Conservation (phyloP, 2,888 invertebrate genomes). For the Carpatolechia fugitivella region DNA sequence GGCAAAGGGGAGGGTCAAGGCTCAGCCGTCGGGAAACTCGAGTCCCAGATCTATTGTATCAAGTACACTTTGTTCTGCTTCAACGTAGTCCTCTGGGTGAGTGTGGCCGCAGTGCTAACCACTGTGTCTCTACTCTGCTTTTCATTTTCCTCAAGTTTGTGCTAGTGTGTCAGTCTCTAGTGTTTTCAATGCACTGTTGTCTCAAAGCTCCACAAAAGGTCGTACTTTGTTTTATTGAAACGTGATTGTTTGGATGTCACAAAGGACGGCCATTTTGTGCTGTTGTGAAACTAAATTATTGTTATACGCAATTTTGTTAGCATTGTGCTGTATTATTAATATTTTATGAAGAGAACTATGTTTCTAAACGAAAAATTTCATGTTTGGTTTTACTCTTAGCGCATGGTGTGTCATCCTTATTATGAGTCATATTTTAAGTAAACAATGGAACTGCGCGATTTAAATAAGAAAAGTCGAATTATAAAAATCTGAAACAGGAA, state of each 20-base stretch:
- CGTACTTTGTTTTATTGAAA: background rate
- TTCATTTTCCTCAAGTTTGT: constrained; percentile 4
- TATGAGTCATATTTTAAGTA: background rate
- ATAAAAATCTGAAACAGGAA: no score
- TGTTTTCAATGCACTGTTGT: constrained; percentile 8
- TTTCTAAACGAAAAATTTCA: no score
- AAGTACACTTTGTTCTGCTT: constrained; percentile 91
- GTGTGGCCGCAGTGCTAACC: constrained; percentile 55
- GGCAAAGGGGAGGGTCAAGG: constrained; percentile 75
- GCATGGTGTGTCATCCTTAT: background rate
- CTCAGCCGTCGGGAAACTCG: constrained; percentile 79
- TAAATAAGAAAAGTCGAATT: no score
- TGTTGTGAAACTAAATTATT: constrained; percentile 2
- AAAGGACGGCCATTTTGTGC: background rate
- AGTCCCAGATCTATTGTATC: constrained; percentile 87
- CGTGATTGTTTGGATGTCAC: background rate
- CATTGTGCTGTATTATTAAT: no score
- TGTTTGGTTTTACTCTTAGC: no score
- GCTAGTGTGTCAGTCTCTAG: background rate
- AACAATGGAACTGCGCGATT: background rate
- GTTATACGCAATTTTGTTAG: background rate
- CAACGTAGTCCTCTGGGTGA: constrained; percentile 89
- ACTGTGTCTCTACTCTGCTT: background rate
- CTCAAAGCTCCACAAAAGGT: background rate
- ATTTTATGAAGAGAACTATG: no score